Evolutionary conservation across 37 sponge, comb jelly and placozoan genomes (phyloP).

Genomic region (Theonella swinhoei): DNA sequence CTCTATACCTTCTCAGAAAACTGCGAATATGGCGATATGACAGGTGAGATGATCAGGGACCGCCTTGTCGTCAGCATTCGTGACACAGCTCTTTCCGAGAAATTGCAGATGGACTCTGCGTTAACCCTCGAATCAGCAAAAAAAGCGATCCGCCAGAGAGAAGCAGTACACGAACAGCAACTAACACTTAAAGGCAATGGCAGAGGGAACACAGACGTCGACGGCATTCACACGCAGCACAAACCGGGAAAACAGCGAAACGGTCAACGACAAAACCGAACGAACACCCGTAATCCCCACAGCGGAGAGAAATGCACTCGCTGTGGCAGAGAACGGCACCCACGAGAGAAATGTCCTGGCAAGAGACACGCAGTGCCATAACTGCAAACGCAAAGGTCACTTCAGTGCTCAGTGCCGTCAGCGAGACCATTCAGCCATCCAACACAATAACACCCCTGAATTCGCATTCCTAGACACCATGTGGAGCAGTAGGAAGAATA

Average conservation of each 20-base stretch:
- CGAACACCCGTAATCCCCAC: no score
- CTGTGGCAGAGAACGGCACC: constrained; percentile 20
- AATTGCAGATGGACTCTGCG: constrained; percentile 13
- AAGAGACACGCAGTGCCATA: constrained; percentile 22
- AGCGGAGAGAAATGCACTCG: not conserved
- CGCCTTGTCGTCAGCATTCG: constrained; percentile 26
- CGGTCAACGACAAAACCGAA: no score
- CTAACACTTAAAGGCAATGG: not conserved
- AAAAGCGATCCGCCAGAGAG: constrained; percentile 3
- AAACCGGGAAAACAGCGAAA: no score
- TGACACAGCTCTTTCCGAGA: constrained; percentile 11
- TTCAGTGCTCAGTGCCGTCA: constrained; percentile 8
- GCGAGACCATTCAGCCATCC: not conserved
- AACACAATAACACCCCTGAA: not conserved
- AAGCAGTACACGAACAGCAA: constrained; percentile 31
- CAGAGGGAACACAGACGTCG: no score
- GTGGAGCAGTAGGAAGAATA: not conserved
- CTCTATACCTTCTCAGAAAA: not conserved
- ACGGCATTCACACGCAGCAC: no score
- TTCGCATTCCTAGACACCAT: constrained; percentile 1
- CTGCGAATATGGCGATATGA: constrained; percentile 15
- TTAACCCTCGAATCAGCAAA: constrained; percentile 25
- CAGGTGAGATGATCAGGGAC: constrained; percentile 27
- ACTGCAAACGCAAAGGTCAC: constrained; percentile 24
- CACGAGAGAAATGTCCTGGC: not conserved